These are phyloP conservation scores for Brachypteracias leptosomus DNA, from an alignment of 2,113 vertebrate genomes.

Conservation along the genomic window DNA sequence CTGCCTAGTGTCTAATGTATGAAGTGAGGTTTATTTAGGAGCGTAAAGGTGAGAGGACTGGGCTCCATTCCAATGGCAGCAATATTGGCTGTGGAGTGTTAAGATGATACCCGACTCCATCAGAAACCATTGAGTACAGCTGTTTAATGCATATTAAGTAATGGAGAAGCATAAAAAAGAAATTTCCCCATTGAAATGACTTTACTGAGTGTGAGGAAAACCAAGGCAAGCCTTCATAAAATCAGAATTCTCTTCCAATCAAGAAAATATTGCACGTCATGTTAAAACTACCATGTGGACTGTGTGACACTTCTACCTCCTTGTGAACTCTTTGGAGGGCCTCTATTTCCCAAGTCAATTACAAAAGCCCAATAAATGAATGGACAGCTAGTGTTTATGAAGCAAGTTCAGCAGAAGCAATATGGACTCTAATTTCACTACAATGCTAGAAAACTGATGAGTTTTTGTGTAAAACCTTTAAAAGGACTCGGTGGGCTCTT, in stretches of 20 bases:
- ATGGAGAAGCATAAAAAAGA: neutral
- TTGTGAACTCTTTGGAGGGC: neutral
- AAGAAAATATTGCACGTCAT: neutral
- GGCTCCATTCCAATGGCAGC: neutral
- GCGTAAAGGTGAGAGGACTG: neutral
- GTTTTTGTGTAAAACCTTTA: slow-evolving; percentile 61
- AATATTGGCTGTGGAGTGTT: neutral
- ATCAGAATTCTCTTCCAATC: neutral
- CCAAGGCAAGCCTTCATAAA: neutral
- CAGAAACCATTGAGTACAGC: neutral
- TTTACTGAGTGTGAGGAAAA: neutral
- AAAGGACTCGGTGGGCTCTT: slow-evolving; percentile 54
- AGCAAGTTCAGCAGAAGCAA: neutral
- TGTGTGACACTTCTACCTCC: neutral
- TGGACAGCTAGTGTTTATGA: neutral
- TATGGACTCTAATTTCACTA: slow-evolving; percentile 35
- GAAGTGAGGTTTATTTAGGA: neutral
- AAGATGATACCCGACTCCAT: neutral
- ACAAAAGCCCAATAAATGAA: slow-evolving; percentile 16
- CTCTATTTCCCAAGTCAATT: neutral
- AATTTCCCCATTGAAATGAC: neutral
- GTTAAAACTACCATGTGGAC: neutral
- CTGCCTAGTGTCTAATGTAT: neutral
- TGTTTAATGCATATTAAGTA: slow-evolving; percentile 25
- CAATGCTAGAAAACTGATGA: slow-evolving; percentile 26